Percentiles rank a stretch among this genome's conserved stretches.
Conservation (phyloP, 2,797 vertebrate genomes). For the Sebastes dallii region DNA sequence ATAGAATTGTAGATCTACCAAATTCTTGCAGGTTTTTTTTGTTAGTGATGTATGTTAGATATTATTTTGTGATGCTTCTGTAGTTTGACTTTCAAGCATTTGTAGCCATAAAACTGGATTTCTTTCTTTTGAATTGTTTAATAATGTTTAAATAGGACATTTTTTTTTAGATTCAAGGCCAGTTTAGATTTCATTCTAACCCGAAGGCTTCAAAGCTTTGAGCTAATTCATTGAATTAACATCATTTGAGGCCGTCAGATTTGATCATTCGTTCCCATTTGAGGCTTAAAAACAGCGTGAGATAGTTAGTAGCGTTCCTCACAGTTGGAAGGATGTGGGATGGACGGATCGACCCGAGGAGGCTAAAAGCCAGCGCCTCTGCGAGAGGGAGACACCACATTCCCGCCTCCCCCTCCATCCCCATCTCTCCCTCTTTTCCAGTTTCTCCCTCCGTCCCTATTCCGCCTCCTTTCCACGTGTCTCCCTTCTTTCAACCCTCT, state of each 20-base stretch:
- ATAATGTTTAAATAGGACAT: neutral
- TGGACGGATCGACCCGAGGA: constrained; percentile 67
- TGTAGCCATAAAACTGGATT: neutral
- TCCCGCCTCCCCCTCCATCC: constrained; percentile 27
- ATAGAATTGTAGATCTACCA: neutral
- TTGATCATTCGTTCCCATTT: neutral
- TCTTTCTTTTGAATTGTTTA: neutral
- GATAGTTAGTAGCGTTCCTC: neutral
- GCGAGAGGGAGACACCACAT: constrained; percentile 45
- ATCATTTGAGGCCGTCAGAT: constrained; percentile 20
- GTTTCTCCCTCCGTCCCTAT: constrained; percentile 52
- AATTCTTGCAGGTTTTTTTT: neutral
- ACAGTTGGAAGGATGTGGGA: constrained; percentile 69
- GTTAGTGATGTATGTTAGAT: neutral
- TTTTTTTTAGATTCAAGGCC: neutral
- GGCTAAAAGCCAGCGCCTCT: constrained; percentile 43
- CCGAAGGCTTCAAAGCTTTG: neutral
- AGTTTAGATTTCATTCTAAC: neutral
- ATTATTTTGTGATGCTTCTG: neutral
- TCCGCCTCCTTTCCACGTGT: constrained; percentile 64
- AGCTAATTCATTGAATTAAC: constrained; percentile 5
- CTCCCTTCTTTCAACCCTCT: constrained; percentile 57
- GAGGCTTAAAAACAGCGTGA: neutral
- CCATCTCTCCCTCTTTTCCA: constrained; percentile 53
- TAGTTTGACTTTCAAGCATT: neutral